Evolutionary conservation across 1,140 invertebrate genomes (phyloP), one percentile per base, ranked within the genome.

Genomic region (Drosophila repleta): DNA sequence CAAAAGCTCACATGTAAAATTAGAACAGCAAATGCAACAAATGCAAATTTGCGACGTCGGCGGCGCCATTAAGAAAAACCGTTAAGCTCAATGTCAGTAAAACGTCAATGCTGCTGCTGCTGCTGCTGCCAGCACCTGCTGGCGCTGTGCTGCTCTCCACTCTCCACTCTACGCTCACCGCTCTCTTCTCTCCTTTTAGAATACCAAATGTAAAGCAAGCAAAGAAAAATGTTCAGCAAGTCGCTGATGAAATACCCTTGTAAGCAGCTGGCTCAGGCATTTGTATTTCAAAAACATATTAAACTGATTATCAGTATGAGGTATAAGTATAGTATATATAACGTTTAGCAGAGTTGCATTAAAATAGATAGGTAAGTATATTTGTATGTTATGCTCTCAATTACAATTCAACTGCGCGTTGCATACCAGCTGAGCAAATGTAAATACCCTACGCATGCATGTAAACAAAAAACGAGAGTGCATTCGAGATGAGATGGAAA

Each of bases 61-160:
- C 58, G 18, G 24, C 58, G 18, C 32, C 32, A 66, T 75, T 52
- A 77, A 75, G 80, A 83, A 74, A 53, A 84, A 83, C 80, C 72
- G 80, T 83, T 84, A 85, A 80, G 56, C 62, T 75, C 78, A 78
- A 85, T 74, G 74, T 72, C 64, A 76, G 62, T 63, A 77, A 58
- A 39, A 74, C 74, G 74, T 79, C 76, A 76, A 73, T 76, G 70
- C 70, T 53, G 51, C 41, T 20, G 18, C 26, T 32, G 60, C 46
- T 29, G 21, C 48, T 18, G 32, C 67, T 64, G 52, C 43, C 26
- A 20, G 48, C 46, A 39, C 46, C 61, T 37, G 32, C 67, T 56
- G 60, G 8, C 61, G 20, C 20, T 46, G 0, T 65, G 56, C 29
- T 63, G 41, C 39, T 11, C 35, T 58, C 48, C 35, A 15, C 20